Base-by-base conservation (phyloP, 2,113 vertebrate species). In the Oncorhynchus keta region DNA sequence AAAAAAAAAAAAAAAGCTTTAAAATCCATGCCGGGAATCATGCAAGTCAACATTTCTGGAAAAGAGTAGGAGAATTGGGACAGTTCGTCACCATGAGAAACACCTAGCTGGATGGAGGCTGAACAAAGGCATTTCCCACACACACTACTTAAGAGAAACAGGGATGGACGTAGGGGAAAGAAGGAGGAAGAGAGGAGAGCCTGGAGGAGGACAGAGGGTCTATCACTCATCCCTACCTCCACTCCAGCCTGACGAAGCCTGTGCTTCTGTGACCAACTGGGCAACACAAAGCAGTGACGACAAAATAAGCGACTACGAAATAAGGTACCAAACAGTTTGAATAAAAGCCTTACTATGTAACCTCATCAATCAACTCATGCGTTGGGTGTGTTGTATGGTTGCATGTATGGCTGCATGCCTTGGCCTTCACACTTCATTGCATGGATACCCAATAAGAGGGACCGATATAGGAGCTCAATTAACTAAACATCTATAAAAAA, bases 241-340 rank as follows among this genome's bases (percentile, higher is more conserved):
- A 45, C 78, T 84, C 88, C 75, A 87, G 85, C 86, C 87, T 79
- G 88, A 82, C 76, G 88, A 89, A 83, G 88, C 87, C 48, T 86
- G 85, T 49, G 72, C 88, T 88, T 89, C 89, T 89, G 88, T 84
- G 79, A 88, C 79, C 79, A 83, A 84, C 32, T 67, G 84, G 83
- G 84, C 24, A 49, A 79, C 79, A 85, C 74, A 20, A 57, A 14
- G 86, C 78, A 87, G 83, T 81, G 74, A 79, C 11, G 68, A 85
- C 55, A 84, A 75, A 11, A 22, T n/a, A 5, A 83, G 83, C 71
- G 28, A 81, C 64, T 49, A 49, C 57, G 62, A 83, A 69, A 76
- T 30, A 51, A 51, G 67, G 72, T 18, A 68, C 64, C n/a, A 20
- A 30, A 48, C 6, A 57, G 32, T 30, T 20, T n/a, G 35, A 57